Evolutionary conservation across 2,888 invertebrate genomes (phyloP), one percentile per base, ranked within the genome.

Genomic region (Agapostemon virescens): DNA sequence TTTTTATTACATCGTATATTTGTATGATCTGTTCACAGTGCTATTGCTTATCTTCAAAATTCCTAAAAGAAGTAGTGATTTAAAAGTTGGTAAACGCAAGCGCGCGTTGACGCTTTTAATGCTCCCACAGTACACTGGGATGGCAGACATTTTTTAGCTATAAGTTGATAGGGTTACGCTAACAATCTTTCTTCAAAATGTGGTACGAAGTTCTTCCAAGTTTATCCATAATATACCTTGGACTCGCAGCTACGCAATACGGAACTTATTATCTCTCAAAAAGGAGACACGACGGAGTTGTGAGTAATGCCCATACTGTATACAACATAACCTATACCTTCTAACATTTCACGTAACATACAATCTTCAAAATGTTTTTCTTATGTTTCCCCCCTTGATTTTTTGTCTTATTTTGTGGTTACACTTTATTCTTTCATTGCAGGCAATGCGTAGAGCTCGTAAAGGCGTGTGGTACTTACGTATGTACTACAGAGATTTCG

Each of bases 171-270:
- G 3, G 3, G 7, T 70, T 52, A 17, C 2, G 2, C 20, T 7
- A 33, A 40, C 23, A 45, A 49, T 40, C 49, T 38, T 66, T 0
- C 11, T 55, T 55, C 42, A 84, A 81, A 80, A 91, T 91, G 91
- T 91, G 91, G 91, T 91, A 86, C 42, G 90, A 90, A 23, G 49
- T 79, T 30, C 0, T 91, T 38, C 89, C 90, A 20, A 7, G 87
- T 0, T 9, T 84, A 5, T 1, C 55, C 0, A 83, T 91, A 42
- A 82, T 90, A 17, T 67, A 7, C 0, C n/a, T 7, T 1, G 23
- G 38, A 0, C 0, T 86, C 6, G 0, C 63, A 0, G 0, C 81
- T 3, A 88, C 88, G 13, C 55, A 42, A n/a, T 0, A 36, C 0
- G 0, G 49, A 6, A 0, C 33, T 6, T 58, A 49, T 0, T 23